Evolutionary conservation across 1,140 invertebrate genomes (phyloP), one percentile per base, ranked within the genome.

Genomic region (Drosophila pectinifera): DNA sequence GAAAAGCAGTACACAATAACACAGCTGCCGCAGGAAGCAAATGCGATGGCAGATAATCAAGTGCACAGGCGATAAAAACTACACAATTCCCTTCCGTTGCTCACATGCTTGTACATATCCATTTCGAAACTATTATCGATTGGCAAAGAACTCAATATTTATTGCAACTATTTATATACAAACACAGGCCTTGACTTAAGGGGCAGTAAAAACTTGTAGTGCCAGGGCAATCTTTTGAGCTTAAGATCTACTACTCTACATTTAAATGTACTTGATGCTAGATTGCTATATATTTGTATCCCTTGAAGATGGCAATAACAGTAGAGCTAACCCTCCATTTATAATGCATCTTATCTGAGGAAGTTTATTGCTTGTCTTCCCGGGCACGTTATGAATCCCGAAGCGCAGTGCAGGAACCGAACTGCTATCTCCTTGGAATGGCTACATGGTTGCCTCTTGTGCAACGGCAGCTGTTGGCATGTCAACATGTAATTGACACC

Each of bases 401-500:
- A 39, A 62, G 22, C 41, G 11, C 7, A 24, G 11, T 45, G n/a
- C 28, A 24, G 24, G 20, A 22, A 22, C 2, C 22, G n/a, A n/a
- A 14, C 24, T 36, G 26, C 7, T 42, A 36, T 22, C 31, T 36
- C 26, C 34, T 34, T 38, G 14, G 10, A 39, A 39, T 57, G 53
- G 42, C 38, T 53, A 51, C 42, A 63, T 58, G 22, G 38, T 20
- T 26, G 24, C 22, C 45, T 28, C 69, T 56, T 26, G 45, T 51
- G 51, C 28, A 56, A 34, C 24, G 45, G 51, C 69, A 56, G 68
- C 43, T 75, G 73, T 31, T 57, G 59, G 59, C 68, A 57, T 57
- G 73, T 75, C 68, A 64, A 73, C 73, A 73, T 64, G 68, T 72
- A 75, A 75, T 75, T 75, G 73, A 75, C 73, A 75, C 73, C 58